Evolutionary conservation across 2,797 vertebrate species (phyloP), one percentile per base, ranked within the genome.

Genomic region (Molossus molossus): DNA sequence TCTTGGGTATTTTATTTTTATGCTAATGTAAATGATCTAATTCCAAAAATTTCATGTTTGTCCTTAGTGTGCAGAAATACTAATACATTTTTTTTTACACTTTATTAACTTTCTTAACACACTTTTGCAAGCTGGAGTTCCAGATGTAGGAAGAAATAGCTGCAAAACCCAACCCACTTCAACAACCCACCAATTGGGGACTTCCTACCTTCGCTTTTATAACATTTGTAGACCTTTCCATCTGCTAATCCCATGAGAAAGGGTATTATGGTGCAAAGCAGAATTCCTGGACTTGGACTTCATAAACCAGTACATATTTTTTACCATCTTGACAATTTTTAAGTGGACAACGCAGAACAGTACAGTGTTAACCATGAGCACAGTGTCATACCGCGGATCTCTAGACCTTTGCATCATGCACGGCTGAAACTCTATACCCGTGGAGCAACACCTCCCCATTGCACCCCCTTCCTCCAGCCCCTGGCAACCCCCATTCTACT

Each of bases 51-150:
- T 76, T 89, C 14, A 40, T 50, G 13, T 75, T 69, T 90, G 6
- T n/a, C 69, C n/a, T 91, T 27, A 80, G n/a, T 50, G 17, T 89
- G 21, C 55, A 37, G 82, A 91, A 90, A 72, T 67, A 55, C 13
- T 45, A 25, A 21, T 4, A 40, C 53, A 37, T 14, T 70, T 90
- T 40, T 27, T 48, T 20, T 40, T 17, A 33, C 33, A 57, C 9
- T 67, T 81, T 50, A 18, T 33, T 65, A 57, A 92, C 13, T 72
- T 60, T 13, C 48, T 69, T 55, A 82, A 57, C n/a, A 29, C 1
- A 69, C 1, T 64, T 93, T 87, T 53, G 50, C 57, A 88, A 93
- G 58, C 18, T 76, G 17, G 55, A 83, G 37, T 81, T 88, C 40
- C 25, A 85, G 77, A 75, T 50, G 7, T 3, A 62, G 48, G 37